These are phyloP conservation scores for Vanessa cardui DNA, from an alignment of 2,888 invertebrate genomes.

Conservation along the genomic window DNA sequence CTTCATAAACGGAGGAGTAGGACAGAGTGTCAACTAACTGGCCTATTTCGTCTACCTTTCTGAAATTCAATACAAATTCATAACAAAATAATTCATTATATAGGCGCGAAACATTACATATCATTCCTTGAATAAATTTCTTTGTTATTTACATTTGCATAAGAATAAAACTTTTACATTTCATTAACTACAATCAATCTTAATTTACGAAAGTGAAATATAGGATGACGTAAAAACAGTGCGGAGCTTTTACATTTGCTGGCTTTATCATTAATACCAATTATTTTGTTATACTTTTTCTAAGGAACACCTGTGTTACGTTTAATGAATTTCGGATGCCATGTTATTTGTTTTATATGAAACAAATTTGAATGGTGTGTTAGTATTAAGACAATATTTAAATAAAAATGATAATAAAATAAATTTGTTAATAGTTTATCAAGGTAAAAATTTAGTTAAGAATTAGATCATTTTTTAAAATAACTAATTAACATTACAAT, in stretches of 20 bases:
- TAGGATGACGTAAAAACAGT: conserved; percentile 23
- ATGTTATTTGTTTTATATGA: not conserved
- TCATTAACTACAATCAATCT: conserved; percentile 24
- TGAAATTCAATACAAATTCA: no score
- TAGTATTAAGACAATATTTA: no score
- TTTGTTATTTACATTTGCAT: conserved; percentile 6
- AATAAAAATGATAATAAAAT: no score
- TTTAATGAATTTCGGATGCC: not conserved
- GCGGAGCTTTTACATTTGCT: conserved; percentile 21
- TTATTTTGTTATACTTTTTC: conserved; percentile 32
- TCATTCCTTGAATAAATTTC: not conserved
- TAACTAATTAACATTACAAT: no score
- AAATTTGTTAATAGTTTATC: no score
- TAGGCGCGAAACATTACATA: no score
- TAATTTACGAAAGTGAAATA: conserved; percentile 25
- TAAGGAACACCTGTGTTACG: conserved; percentile 15
- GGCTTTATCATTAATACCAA: conserved; percentile 41
- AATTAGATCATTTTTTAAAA: no score
- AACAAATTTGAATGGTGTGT: not conserved
- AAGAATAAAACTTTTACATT: conserved; percentile 6
- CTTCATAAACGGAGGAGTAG: no score
- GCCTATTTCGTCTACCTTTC: no score
- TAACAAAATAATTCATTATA: no score
- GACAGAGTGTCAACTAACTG: no score
- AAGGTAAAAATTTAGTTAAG: no score